Base-by-base conservation (phyloP, 2,113 vertebrate species). In the Atlantisia rogersi region DNA sequence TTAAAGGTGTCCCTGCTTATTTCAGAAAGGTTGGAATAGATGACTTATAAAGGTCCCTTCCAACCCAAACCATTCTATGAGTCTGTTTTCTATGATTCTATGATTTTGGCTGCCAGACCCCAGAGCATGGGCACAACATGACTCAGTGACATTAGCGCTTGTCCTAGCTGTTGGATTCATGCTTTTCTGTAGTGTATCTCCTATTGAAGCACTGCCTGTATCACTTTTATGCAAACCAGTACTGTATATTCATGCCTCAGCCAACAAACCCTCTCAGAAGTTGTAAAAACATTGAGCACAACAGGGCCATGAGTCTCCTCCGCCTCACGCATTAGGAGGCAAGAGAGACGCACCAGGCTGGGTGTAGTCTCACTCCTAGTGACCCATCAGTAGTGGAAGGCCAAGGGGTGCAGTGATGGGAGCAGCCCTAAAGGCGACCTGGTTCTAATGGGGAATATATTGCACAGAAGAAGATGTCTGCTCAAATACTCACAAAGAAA, bases 91-190 rank as follows among this genome's bases (percentile, higher is more conserved):
- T 48, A 48, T 48, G 46, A 21, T 48, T 48, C 19, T 48, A 10
- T 21, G 48, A 48, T 48, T 21, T 53, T 75, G 26, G 44, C 32
- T 82, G 37, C 44, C 26, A 44, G 37, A 67, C 9, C 14, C 17
- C 5, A 1, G 26, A 39, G 15, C 37, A 14, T 11, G 35, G 50
- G 14, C 35, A 71, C 0, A 0, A 15, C 0, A 1, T 37, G 8
- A 26, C 67, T 53, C 75, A 10, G 6, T 29, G 52, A 29, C 60
- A 53, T 74, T n/a, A 25, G 18, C 12, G 44, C 52, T 46, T 11
- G 0, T 29, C 75, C 44, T 31, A n/a, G 53, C 53, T 60, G 60
- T 11, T 65, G 21, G 12, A 46, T 39, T 79, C 0, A 0, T 53
- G 20, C 28, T 48, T 90, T 69, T 69, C 55, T 55, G 12, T 28